Conservation (phyloP, 2,888 invertebrate species). For the Euphydryas editha region DNA sequence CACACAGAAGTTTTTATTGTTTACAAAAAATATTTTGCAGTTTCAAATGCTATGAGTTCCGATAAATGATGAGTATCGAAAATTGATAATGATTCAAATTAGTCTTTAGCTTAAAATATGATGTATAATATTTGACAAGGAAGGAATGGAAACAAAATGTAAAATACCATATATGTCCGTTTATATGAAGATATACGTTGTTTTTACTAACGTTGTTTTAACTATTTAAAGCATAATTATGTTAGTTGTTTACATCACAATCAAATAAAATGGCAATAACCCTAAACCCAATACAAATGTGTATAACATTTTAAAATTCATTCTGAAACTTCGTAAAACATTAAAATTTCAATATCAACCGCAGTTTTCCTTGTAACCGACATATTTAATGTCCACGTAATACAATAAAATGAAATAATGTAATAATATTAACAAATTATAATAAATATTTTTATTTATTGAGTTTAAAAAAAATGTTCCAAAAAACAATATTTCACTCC, state of each 20-base stretch:
- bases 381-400: constrained; percentile 1
- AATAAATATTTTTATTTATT: neutral
- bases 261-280: neutral
- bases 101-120: too few species aligned
- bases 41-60: too few species aligned
- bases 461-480: too few species aligned
- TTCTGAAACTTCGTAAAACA: neutral
- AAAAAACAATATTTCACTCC: too few species aligned
- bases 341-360: neutral
- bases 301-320: neutral
- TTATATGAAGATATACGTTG: neutral
- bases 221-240: too few species aligned
- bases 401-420: constrained; percentile 1
- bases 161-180: neutral
- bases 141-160: neutral
- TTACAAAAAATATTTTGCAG: too few species aligned
- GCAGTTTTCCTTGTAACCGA: neutral
- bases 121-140: neutral
- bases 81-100: too few species aligned
- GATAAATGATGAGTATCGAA: too few species aligned
- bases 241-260: too few species aligned
- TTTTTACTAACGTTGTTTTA: too few species aligned
- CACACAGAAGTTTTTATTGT: too few species aligned
- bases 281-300: neutral
- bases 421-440: neutral